A percentile compares a stretch with the other conserved stretches of the same genome.
Conservation (phyloP, 1,140 invertebrate genomes). For the Vanessa atalanta region DNA sequence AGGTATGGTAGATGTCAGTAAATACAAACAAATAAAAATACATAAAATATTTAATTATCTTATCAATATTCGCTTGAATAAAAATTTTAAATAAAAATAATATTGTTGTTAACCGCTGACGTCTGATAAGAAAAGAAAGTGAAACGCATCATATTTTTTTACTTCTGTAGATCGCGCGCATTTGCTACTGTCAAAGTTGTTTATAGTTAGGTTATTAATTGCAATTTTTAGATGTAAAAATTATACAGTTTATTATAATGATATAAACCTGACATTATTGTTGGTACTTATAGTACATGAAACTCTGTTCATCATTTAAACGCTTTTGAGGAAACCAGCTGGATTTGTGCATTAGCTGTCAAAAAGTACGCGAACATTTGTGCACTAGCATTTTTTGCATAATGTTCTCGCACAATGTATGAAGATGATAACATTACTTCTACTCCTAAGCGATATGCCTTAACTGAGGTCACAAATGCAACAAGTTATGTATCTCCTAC, state of each 20-base stretch:
- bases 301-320: constrained; percentile 10
- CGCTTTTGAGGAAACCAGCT: constrained; percentile 51
- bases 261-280: not conserved
- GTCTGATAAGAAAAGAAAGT: constrained; percentile 3
- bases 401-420: constrained; percentile 78
- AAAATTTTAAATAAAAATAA: no score
- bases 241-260: not conserved
- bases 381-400: constrained; percentile 61
- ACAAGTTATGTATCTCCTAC: constrained; percentile 81
- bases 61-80: no score
- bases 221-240: not conserved
- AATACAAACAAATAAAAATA: no score
- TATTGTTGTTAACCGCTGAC: no score
- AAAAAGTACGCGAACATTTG: constrained; percentile 77
- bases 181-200: constrained; percentile 72
- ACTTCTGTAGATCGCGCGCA: constrained; percentile 58
- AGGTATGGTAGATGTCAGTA: no score
- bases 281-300: not conserved
- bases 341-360: constrained; percentile 58
- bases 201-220: constrained; percentile 65
- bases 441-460: constrained; percentile 80
- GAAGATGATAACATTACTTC: constrained; percentile 76
- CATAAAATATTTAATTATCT: no score
- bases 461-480: constrained; percentile 80
- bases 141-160: constrained; percentile 30